Evolutionary conservation across 2,113 vertebrate species (phyloP).

Genomic region (Scomber colias): DNA sequence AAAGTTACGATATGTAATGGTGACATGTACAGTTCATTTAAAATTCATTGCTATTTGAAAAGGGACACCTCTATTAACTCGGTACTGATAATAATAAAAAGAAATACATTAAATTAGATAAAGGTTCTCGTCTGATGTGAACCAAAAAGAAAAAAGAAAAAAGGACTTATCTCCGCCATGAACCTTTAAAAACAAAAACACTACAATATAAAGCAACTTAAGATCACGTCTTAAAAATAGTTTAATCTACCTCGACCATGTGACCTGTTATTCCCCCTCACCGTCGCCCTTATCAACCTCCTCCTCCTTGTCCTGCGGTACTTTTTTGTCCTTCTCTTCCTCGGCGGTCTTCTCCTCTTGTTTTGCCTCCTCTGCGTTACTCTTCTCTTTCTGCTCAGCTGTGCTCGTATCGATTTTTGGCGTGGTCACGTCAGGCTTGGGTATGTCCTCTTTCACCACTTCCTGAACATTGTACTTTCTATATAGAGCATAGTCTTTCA

Average conservation of each 20-base stretch:
- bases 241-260: neutral
- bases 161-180: neutral
- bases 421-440: conserved; percentile 38
- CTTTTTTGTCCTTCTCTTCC: conserved; percentile 14
- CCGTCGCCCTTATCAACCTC: conserved; percentile 22
- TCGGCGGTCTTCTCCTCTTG: conserved; percentile 14
- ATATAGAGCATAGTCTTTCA: conserved; percentile 92
- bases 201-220: conserved; percentile 20
- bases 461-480: conserved; percentile 97
- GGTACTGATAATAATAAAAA: neutral
- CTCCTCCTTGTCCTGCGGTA: conserved; percentile 2
- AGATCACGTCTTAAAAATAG: neutral
- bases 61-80: neutral
- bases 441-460: conserved; percentile 86
- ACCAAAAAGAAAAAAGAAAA: neutral
- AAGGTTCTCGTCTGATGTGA: neutral
- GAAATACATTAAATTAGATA: conserved; percentile 24
- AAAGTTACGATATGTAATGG: neutral
- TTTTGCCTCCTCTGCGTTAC: neutral
- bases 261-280: conserved; percentile 23
- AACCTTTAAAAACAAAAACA: conserved; percentile 30
- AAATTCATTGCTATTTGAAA: conserved; percentile 10
- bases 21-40: neutral
- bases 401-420: neutral
- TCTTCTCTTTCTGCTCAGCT: conserved; percentile 29